Evolutionary conservation across 1,140 invertebrate genomes (phyloP).

Genomic region (Drosophila ironensis): DNA sequence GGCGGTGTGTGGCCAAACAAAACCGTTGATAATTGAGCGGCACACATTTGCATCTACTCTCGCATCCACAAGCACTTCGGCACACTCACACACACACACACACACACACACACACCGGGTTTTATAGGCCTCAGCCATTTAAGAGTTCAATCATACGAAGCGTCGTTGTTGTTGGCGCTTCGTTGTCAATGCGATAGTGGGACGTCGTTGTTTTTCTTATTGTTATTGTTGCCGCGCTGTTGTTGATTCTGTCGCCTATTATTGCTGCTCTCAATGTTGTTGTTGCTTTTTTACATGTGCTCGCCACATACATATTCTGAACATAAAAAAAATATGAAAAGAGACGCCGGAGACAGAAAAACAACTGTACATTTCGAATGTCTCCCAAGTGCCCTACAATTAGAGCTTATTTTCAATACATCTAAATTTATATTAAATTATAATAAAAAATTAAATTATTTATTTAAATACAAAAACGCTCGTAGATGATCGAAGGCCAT

Average conservation of each 20-base stretch:
- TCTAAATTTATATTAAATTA: no score
- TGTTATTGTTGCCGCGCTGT: slow-evolving; percentile 5
- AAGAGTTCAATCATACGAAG: slow-evolving; percentile 74
- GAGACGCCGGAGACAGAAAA: slow-evolving; percentile 35
- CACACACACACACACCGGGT: slow-evolving; percentile 1
- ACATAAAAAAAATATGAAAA: slow-evolving; percentile 23
- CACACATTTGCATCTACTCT: slow-evolving; percentile 22
- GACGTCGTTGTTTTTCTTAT: slow-evolving; percentile 4
- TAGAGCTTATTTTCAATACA: no score
- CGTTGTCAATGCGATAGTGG: slow-evolving; percentile 44
- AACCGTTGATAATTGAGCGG: slow-evolving; percentile 72
- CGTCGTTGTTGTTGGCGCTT: slow-evolving; percentile 56
- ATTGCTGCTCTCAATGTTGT: slow-evolving; percentile 6
- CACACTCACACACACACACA: not conserved
- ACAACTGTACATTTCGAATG: slow-evolving; percentile 17
- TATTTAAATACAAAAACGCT: no score
- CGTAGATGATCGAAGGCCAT: no score
- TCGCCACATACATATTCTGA: slow-evolving; percentile 31
- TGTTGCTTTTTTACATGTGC: slow-evolving; percentile 43
- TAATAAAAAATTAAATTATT: no score
- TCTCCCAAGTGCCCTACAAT: slow-evolving; percentile 4
- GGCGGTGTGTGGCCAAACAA: slow-evolving; percentile 52
- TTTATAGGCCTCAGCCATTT: slow-evolving; percentile 48
- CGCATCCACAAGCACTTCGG: slow-evolving; percentile 7
- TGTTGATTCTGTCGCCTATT: slow-evolving; percentile 7